phyloP scores from a whole-genome alignment of 2,113 vertebrate genomes.

The Rana temporaria region DNA sequence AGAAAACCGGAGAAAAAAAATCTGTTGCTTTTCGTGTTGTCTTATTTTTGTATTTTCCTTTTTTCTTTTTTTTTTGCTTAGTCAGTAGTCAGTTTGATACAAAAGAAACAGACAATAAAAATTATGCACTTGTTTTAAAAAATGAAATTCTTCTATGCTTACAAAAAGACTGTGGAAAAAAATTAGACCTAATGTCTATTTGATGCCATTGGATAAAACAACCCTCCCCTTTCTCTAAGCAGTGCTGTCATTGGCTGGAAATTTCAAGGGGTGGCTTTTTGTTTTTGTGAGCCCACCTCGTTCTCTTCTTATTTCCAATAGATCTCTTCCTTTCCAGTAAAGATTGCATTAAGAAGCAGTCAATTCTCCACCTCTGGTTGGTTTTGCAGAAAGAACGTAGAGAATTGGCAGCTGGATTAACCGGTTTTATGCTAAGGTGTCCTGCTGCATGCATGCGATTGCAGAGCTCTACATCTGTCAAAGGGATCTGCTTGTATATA shows the following conservation, averaged over 20 bases:
- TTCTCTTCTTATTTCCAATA: slow-evolving; percentile 31
- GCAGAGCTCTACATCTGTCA: not conserved
- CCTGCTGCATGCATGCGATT: not conserved
- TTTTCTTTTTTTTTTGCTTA: not conserved
- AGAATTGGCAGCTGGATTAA: slow-evolving; percentile 26
- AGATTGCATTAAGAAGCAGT: slow-evolving; percentile 44
- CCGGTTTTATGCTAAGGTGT: not conserved
- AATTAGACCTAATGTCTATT: slow-evolving; percentile 44
- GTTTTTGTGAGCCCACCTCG: slow-evolving; percentile 11
- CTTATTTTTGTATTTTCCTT: slow-evolving; percentile 8
- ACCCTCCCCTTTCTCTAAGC: slow-evolving; percentile 18
- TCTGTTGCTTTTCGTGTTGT: slow-evolving; percentile 24
- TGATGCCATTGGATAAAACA: slow-evolving; percentile 44
- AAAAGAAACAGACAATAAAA: slow-evolving; percentile 50
- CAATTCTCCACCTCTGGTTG: slow-evolving; percentile 41
- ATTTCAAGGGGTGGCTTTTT: slow-evolving; percentile 34
- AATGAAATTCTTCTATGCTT: slow-evolving; percentile 45
- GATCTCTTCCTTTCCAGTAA: slow-evolving; percentile 45
- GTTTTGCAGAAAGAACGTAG: slow-evolving; percentile 29
- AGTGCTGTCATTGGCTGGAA: not conserved
- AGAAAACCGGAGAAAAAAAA: slow-evolving; percentile 50
- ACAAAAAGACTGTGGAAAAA: slow-evolving; percentile 47
- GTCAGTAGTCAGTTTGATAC: slow-evolving; percentile 18
- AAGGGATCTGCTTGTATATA: not conserved
- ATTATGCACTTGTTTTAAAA: slow-evolving; percentile 52